phyloP scores from a whole-genome alignment of 1,140 invertebrate genomes.

The Drosophila ananassae region DNA sequence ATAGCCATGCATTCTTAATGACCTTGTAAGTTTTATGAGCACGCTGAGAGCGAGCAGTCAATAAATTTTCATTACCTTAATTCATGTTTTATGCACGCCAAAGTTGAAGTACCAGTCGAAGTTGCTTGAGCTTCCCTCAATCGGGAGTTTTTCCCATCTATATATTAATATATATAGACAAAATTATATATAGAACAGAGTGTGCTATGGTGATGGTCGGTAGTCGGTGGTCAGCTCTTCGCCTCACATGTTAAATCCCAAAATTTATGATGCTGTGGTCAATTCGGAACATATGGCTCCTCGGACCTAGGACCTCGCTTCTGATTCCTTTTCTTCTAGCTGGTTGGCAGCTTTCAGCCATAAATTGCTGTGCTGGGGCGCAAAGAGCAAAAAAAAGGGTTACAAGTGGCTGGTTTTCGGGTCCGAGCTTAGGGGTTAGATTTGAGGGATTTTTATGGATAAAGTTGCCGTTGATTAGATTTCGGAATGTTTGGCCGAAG shows the following conservation, averaged over 20 bases:
- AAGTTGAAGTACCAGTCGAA: constrained; percentile 48
- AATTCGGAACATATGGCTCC: constrained; percentile 73
- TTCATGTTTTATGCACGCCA: constrained; percentile 71
- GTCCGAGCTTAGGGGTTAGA: constrained; percentile 22
- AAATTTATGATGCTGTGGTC: constrained; percentile 80
- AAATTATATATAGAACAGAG: not conserved
- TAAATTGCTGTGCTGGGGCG: constrained; percentile 59
- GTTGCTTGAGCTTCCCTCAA: constrained; percentile 40
- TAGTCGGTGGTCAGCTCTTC: constrained; percentile 32
- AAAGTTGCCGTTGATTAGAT: constrained; percentile 41
- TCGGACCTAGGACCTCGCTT: constrained; percentile 25
- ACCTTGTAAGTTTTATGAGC: constrained; percentile 66
- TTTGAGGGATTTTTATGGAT: constrained; percentile 44
- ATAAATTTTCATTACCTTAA: constrained; percentile 82
- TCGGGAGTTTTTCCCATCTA: constrained; percentile 14
- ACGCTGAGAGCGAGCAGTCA: constrained; percentile 53
- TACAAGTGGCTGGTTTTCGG: constrained; percentile 45
- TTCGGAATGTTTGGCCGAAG: constrained; percentile 2
- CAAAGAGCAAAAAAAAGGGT: constrained; percentile 54
- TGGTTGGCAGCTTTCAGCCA: constrained; percentile 51
- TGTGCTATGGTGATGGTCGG: not conserved
- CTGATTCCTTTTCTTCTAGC: constrained; percentile 38
- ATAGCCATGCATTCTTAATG: constrained; percentile 53
- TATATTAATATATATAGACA: constrained; percentile 4
- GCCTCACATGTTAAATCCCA: constrained; percentile 67